Evolutionary conservation across 37 sponge, comb jelly and placozoan genomes (phyloP), one percentile per base, ranked within the genome.

Genomic region (Aphrocallistes beatrix): DNA sequence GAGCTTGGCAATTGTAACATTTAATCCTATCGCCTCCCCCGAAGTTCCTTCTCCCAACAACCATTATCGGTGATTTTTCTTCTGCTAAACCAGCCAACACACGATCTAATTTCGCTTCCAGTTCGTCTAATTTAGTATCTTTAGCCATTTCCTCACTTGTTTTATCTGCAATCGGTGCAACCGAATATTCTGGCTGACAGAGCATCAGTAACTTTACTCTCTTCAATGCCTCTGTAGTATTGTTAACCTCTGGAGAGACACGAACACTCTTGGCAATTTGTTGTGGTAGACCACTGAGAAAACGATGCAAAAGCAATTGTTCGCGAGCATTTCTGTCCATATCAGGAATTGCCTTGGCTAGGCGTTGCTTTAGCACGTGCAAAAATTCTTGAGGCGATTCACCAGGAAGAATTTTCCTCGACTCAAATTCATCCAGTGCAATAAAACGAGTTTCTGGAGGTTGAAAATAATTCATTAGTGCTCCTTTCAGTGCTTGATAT

Each of bases 341-440:
- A 21, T 47, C 49, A 13, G 49, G 49, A 47, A 47, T 47, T 17
- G 49, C 49, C 17, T 47, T 47, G 17, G 49, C 17, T 21, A 47
- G 49, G 17, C 13, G 17, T 17, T 47, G 49, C 17, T 47, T 47
- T 21, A 47, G 49, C 49, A 21, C 13, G 17, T 47, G 49, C 49
- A 47, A 47, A 60, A 13, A 60, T 28, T 60, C 75, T 60, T 60
- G 75, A 19, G 75, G 75, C n/a, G 75, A 60, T 60, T 60, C 75
- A 60, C 21, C 75, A 25, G 75, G 75, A 8, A 60, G 34, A 60
- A 60, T 13, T 13, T 60, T 60, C 75, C 75, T 60, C 17, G 75
- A 60, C 21, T 60, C 75, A 60, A 60, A 60, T 13, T 60, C 75
- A 28, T 60, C 28, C 34, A 60, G n/a, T 6, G n/a, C 75, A 28